Evolutionary conservation across 2,113 vertebrate genomes (phyloP), one percentile per base, ranked within the genome.

Genomic region (Dermatemys mawii): DNA sequence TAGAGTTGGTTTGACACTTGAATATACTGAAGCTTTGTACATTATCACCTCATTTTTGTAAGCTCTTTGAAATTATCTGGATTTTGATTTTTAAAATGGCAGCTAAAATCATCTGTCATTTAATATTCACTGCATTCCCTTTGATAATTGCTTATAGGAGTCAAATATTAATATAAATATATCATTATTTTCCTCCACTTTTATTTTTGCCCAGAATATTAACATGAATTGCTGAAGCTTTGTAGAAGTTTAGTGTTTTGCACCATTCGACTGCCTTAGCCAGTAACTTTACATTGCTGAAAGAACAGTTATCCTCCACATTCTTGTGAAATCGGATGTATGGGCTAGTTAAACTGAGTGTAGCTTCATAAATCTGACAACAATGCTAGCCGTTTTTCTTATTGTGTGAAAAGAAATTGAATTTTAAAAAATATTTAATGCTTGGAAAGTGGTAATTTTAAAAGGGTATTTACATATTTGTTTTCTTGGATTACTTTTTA

Each of bases 11-110:
- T 4, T 53, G 83, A 29, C 57, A 73, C 51, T 14, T 1, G 50
- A 51, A 46, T 6, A 0, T 1, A 8, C 55, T 1, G 0, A 63
- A 54, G 5, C 26, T 0, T 0, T 57, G 79, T 16, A 75, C 13
- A 35, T 55, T n/a, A 2, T 10, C 55, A 78, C 76, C 48, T 60
- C 1, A 3, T 49, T 67, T 1, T 1, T 32, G 54, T 32, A 84
- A 73, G 57, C 57, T 51, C 19, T 44, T 63, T 79, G 19, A 60
- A 41, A 50, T 41, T 11, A 53, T 79, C 81, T 5, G 26, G 75
- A 10, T 84, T 70, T 78, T 46, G 46, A 26, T 35, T 67, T 63
- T 70, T 29, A 24, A 38, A 90, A 76, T 79, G 21, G 83, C 82
- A 55, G 83, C 83, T 53, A 49, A 53, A 55, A 75, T 22, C 16